These are phyloP conservation scores for Leptinotarsa haldemani DNA, from an alignment of 2,888 invertebrate species.

Conservation along the genomic window DNA sequence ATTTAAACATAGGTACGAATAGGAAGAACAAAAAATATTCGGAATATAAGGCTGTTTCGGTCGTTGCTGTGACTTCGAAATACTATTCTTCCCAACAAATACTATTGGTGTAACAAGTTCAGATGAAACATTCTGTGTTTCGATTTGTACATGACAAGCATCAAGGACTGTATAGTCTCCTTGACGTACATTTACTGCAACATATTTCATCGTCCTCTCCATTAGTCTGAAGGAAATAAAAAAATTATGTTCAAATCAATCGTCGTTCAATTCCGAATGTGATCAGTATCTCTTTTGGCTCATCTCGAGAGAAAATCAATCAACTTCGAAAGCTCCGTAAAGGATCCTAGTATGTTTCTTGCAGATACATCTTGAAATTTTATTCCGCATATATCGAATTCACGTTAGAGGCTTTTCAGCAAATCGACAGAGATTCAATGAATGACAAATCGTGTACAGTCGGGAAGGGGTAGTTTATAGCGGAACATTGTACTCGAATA, in stretches of 20 bases:
- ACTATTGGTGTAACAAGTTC: no score
- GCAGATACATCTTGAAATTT: slow-evolving; percentile 33
- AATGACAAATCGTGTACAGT: slow-evolving; percentile 32
- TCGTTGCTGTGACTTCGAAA: no score
- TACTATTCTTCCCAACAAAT: no score
- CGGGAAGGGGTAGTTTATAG: not conserved
- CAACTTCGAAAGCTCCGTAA: slow-evolving; percentile 34
- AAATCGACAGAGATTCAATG: slow-evolving; percentile 32
- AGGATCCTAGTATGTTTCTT: slow-evolving; percentile 34
- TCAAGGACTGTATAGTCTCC: not conserved
- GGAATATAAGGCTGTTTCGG: no score
- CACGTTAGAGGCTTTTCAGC: slow-evolving; percentile 34
- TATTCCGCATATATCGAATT: slow-evolving; percentile 37
- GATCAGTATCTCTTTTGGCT: not conserved
- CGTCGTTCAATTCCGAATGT: not conserved
- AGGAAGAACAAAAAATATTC: no score
- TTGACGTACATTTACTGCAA: not conserved
- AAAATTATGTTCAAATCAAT: slow-evolving; percentile 6
- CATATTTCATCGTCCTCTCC: not conserved
- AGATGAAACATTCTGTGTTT: no score
- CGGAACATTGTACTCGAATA: not conserved
- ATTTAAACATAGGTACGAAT: no score
- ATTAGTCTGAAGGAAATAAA: not conserved
- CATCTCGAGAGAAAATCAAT: slow-evolving; percentile 28
- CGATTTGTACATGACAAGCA: not conserved